Conservation (phyloP, 1,140 invertebrate species). For the Ostrea denselamellosa region DNA sequence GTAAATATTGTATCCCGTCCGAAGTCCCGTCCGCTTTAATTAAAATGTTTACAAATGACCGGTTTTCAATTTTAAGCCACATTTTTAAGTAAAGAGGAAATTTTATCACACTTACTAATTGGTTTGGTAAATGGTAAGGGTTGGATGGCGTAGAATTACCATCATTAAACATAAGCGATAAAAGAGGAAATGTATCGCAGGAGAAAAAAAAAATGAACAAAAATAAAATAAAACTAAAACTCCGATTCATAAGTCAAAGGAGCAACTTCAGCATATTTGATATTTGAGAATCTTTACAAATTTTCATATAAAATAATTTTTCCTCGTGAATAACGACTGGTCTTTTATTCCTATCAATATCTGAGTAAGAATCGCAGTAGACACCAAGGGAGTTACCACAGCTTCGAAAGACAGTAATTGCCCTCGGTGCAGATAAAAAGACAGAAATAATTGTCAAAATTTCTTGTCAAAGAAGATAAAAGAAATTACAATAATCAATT, state of each 20-base stretch:
- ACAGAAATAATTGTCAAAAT: slow-evolving; percentile 35
- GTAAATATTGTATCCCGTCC: slow-evolving; percentile 29
- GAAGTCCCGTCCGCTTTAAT: neutral
- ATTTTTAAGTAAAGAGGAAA: neutral
- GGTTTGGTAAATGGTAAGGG: slow-evolving; percentile 6
- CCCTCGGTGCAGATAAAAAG: slow-evolving; percentile 14
- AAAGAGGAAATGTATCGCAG: neutral
- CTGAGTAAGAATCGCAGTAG: neutral
- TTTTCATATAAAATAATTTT: slow-evolving; percentile 17
- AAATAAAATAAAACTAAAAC: too few species aligned
- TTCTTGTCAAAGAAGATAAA: slow-evolving; percentile 31
- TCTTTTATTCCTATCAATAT: slow-evolving; percentile 6
- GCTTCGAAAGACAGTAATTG: neutral
- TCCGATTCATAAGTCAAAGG: neutral
- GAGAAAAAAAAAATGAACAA: neutral
- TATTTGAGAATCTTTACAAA: slow-evolving; percentile 14
- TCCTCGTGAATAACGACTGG: neutral
- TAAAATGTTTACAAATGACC: slow-evolving; percentile 30
- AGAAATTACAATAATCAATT: slow-evolving; percentile 31
- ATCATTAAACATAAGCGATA: neutral
- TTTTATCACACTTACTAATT: slow-evolving; percentile 16
- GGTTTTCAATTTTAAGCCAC: neutral
- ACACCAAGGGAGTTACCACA: neutral
- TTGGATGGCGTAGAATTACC: neutral
- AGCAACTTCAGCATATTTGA: neutral